phyloP scores from a whole-genome alignment of 2,797 vertebrate genomes.

The Cossypha dichroa region DNA sequence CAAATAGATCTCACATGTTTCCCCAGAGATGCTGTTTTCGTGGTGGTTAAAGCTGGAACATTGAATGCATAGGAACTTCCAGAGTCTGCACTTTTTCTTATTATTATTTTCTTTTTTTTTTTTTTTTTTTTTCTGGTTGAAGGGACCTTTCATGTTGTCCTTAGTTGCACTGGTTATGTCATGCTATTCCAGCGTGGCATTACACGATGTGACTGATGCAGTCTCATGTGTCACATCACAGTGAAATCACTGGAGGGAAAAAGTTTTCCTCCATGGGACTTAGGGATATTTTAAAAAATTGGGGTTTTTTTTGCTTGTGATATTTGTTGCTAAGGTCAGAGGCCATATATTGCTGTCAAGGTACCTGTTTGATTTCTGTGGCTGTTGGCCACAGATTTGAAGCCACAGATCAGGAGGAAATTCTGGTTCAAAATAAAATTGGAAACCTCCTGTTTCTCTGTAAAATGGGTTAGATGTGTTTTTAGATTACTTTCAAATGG shows the following conservation, averaged over 20 bases:
- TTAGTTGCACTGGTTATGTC: constrained; percentile 67
- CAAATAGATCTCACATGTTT: neutral
- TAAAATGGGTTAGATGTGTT: neutral
- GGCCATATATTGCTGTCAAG: neutral
- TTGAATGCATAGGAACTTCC: neutral
- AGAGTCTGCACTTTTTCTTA: neutral
- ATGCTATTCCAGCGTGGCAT: constrained; percentile 40
- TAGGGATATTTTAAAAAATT: constrained; percentile 10
- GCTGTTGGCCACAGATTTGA: neutral
- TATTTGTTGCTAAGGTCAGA: neutral
- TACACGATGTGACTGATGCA: constrained; percentile 70
- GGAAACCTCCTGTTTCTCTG: neutral
- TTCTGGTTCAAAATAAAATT: neutral
- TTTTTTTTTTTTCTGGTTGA: neutral
- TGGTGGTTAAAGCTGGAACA: neutral
- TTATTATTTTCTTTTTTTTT: no score
- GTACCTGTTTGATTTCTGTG: neutral
- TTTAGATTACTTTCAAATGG: neutral
- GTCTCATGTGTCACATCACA: constrained; percentile 60
- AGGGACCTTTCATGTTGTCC: constrained; percentile 64
- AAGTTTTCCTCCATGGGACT: neutral
- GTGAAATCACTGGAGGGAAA: constrained; percentile 39
- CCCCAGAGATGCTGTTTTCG: neutral
- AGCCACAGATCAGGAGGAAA: neutral
- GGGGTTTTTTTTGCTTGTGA: fast-evolving